phyloP scores from a whole-genome alignment of 2,888 invertebrate genomes.

The Ochropleura leucogaster region DNA sequence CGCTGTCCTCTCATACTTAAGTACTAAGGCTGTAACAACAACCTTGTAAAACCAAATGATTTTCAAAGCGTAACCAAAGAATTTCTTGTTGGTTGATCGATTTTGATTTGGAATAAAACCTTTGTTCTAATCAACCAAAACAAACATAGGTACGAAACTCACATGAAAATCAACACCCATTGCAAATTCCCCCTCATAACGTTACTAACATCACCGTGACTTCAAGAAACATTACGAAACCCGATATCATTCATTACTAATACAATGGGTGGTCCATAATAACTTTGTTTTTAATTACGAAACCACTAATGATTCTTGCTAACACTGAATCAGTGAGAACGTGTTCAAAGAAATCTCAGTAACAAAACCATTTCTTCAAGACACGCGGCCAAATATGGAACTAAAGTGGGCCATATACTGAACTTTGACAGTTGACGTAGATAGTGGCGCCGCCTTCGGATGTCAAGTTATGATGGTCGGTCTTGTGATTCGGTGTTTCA shows the following conservation, averaged over 20 bases:
- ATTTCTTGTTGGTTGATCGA: too few relatives aligned
- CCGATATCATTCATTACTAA: slow-evolving; percentile 44
- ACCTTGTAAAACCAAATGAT: too few relatives aligned
- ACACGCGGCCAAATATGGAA: slow-evolving; percentile 11
- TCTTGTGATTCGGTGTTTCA: slow-evolving; percentile 14
- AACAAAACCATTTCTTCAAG: neutral
- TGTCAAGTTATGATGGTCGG: neutral
- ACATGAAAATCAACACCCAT: slow-evolving; percentile 46
- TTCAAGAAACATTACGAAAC: slow-evolving; percentile 37
- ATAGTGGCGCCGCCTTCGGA: slow-evolving; percentile 16
- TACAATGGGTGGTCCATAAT: slow-evolving; percentile 67
- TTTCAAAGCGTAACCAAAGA: too few relatives aligned
- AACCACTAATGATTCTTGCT: slow-evolving; percentile 63
- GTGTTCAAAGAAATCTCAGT: slow-evolving; percentile 40
- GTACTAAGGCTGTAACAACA: too few relatives aligned
- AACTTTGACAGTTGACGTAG: slow-evolving; percentile 12
- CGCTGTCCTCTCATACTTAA: too few relatives aligned
- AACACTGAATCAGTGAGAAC: slow-evolving; percentile 45
- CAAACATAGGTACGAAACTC: slow-evolving; percentile 13
- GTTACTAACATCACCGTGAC: slow-evolving; percentile 18
- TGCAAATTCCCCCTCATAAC: slow-evolving; percentile 30
- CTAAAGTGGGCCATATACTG: neutral
- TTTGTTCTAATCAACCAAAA: slow-evolving; percentile 18
- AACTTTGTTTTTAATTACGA: slow-evolving; percentile 62
- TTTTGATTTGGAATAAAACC: neutral